Conservation (phyloP, 2,797 vertebrate genomes). For the Scarus forsteni region DNA sequence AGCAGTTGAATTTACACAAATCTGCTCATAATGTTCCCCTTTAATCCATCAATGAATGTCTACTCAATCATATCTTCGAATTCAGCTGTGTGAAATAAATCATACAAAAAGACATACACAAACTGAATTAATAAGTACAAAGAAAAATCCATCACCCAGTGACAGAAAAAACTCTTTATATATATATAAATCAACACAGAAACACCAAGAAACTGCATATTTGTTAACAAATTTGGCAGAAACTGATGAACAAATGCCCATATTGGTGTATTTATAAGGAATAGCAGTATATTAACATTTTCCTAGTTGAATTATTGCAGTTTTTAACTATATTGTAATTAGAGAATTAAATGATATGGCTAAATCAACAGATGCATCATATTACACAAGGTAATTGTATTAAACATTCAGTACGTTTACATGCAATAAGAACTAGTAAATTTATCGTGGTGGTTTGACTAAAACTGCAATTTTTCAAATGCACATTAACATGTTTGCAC, state of each 20-base stretch:
- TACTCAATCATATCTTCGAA: conserved; percentile 35
- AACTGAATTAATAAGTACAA: conserved; percentile 53
- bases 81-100: conserved; percentile 47
- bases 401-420: too few species aligned
- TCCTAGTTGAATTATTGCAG: conserved; percentile 62
- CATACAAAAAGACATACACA: conserved; percentile 45
- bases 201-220: conserved; percentile 71
- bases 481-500: too few species aligned
- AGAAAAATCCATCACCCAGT: conserved; percentile 65
- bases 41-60: conserved; percentile 29
- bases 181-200: conserved; percentile 54
- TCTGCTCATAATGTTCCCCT: conserved; percentile 36
- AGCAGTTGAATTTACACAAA: conserved; percentile 32
- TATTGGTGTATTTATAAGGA: conserved; percentile 24
- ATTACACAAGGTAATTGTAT: conserved; percentile 46
- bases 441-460: too few species aligned
- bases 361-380: conserved; percentile 45
- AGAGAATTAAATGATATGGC: conserved; percentile 7
- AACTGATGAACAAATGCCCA: conserved; percentile 45
- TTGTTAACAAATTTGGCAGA: conserved; percentile 69
- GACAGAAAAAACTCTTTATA: conserved; percentile 43
- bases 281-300: conserved; percentile 16
- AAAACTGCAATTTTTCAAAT: too few species aligned
- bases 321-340: conserved; percentile 11
- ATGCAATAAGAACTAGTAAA: conserved; percentile 19